Evolutionary conservation across 2,113 vertebrate genomes (phyloP).

Genomic region (Bos taurus): DNA sequence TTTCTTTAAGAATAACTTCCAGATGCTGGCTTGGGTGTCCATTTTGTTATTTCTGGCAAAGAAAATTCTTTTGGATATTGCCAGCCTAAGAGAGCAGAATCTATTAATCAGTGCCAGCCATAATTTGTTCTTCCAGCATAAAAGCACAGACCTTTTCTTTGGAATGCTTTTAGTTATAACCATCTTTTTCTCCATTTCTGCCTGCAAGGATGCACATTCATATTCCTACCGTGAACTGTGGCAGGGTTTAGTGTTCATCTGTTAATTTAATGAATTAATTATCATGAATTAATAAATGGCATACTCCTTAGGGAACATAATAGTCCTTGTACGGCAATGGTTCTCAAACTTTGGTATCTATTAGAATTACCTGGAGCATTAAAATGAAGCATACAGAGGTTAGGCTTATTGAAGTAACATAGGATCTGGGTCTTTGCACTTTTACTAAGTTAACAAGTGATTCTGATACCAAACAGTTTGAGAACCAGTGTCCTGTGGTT

Average conservation of each 20-base stretch:
- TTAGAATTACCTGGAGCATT: not conserved
- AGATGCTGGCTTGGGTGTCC: constrained; percentile 64
- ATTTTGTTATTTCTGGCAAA: constrained; percentile 71
- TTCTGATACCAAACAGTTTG: not conserved
- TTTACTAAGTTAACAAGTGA: not conserved
- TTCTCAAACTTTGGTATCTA: not conserved
- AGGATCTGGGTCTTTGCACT: not conserved
- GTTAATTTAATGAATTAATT: not conserved
- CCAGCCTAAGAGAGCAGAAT: constrained; percentile 58
- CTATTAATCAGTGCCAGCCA: constrained; percentile 66
- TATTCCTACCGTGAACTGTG: constrained; percentile 13
- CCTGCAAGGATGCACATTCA: not conserved
- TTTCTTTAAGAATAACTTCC: constrained; percentile 72
- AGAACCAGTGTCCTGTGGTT: not conserved
- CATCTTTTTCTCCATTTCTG: constrained; percentile 27
- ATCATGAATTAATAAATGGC: not conserved
- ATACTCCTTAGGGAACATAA: not conserved
- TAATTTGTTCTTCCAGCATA: constrained; percentile 56
- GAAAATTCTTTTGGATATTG: constrained; percentile 62
- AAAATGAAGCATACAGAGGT: not conserved
- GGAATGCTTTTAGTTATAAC: constrained; percentile 58
- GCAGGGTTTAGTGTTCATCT: not conserved
- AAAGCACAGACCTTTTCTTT: constrained; percentile 46
- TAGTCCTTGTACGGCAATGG: not conserved
- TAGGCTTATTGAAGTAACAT: not conserved